Evolutionary conservation across 2,888 invertebrate genomes (phyloP), one percentile per base, ranked within the genome.

Genomic region (Diloba caeruleocephala): DNA sequence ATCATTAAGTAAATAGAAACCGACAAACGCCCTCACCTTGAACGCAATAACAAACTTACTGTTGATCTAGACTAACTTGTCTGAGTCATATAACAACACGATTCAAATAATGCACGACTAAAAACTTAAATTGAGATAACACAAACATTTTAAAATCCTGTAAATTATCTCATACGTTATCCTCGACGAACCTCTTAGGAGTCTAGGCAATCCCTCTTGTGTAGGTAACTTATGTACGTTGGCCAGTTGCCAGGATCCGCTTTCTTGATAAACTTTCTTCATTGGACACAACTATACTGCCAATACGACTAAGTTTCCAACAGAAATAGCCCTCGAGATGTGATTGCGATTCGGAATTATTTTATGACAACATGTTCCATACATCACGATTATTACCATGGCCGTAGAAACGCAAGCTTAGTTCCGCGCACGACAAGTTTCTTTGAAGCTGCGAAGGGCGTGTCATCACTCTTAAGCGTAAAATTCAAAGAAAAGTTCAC

Each of bases 11-110:
- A 54, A 53, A 64, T 60, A 76, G 61, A 71, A 60, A 65, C 64
- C 28, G 10, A 53, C 36, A 53, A 61, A 76, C 68, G 57, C 70
- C 73, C 66, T 79, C 60, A 72, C 83, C 82, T 82, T 82, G 79
- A 69, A 65, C 73, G 68, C 69, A 76, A 68, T 70, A 46, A 46
- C 60, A 54, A 72, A 70, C 57, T 71, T 63, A 68, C 58, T 54
- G 66, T 70, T 66, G 71, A 75, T 75, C 71, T 74, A 59, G 63
- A 77, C 33, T 61, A 53, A 53, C 56, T 62, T 50, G 42, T 50
- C 54, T 71, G 73, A 79, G 52, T 74, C 74, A 78, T 71, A 62
- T 42, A n/a, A n/a, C n/a, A n/a, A 66, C 10, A 60, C 32, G 21
- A 29, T 31, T 23, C 37, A 46, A 21, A 48, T 49, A 53, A 46